Conservation (phyloP, 1,140 invertebrate genomes). For the Thaumatotibia leucotreta region DNA sequence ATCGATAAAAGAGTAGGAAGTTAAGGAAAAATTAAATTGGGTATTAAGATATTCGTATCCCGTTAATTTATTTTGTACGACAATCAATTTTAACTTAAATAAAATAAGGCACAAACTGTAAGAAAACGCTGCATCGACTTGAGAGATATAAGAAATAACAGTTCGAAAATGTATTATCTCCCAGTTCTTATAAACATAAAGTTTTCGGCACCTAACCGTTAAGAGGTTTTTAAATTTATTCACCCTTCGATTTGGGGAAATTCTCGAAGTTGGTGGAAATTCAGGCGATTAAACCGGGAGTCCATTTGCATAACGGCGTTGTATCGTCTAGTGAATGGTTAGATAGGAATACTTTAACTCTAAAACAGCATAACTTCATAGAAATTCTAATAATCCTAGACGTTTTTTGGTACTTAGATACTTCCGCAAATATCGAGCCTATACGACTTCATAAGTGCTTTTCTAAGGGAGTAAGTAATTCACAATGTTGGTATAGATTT, state of each 20-base stretch:
- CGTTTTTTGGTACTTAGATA: not conserved
- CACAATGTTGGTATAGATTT: too few relatives aligned
- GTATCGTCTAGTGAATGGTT: slow-evolving; percentile 19
- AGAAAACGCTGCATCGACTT: not conserved
- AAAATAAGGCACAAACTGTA: not conserved
- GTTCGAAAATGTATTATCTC: not conserved
- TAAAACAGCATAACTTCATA: not conserved
- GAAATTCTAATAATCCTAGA: not conserved
- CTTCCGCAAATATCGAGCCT: too few relatives aligned
- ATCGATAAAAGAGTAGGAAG: not conserved
- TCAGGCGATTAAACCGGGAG: slow-evolving; percentile 58
- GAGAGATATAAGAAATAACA: not conserved
- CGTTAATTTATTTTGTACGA: not conserved
- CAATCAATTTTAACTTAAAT: not conserved
- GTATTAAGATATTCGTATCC: not conserved
- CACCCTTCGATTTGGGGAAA: slow-evolving; percentile 59
- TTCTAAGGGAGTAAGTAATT: not conserved
- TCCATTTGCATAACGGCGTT: slow-evolving; percentile 57
- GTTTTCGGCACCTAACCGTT: slow-evolving; percentile 55
- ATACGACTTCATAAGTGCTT: not conserved
- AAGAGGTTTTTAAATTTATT: slow-evolving; percentile 72
- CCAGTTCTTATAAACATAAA: slow-evolving; percentile 47
- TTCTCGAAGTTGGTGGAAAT: slow-evolving; percentile 48
- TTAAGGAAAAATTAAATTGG: not conserved
- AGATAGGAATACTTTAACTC: not conserved